Conservation (phyloP, 2,888 invertebrate genomes). For the Phaonia tiefii region DNA sequence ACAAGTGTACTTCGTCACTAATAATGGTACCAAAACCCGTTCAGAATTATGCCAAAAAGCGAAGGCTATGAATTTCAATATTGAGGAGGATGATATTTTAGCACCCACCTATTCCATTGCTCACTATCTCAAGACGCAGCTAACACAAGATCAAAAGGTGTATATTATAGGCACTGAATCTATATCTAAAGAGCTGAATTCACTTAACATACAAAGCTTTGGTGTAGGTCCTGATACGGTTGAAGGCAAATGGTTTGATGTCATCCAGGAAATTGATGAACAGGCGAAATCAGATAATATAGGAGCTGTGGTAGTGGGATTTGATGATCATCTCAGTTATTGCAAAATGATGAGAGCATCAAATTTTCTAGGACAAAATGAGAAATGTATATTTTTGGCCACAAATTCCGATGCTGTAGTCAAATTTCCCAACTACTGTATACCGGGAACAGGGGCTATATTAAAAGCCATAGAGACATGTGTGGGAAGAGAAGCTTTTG, state of each 20-base stretch:
- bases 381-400: conserved; percentile 90
- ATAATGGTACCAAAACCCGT: conserved; percentile 92
- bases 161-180: conserved; percentile 92
- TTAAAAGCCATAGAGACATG: conserved; percentile 92
- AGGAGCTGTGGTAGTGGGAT: conserved; percentile 96
- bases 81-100: conserved; percentile 88
- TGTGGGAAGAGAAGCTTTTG: conserved; percentile 87
- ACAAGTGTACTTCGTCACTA: conserved; percentile 91
- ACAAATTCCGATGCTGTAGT: conserved; percentile 96
- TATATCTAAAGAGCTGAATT: conserved; percentile 90
- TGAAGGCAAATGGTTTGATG: conserved; percentile 79
- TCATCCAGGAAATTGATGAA: conserved; percentile 82
- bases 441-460: conserved; percentile 91
- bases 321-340: conserved; percentile 95
- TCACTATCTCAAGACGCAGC: conserved; percentile 86
- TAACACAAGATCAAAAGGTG: conserved; percentile 84
- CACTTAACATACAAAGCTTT: conserved; percentile 87
- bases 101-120: conserved; percentile 90
- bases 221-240: conserved; percentile 89
- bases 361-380: conserved; percentile 87
- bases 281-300: conserved; percentile 83
- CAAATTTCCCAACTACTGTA: conserved; percentile 86
- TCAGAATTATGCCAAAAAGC: conserved; percentile 89
- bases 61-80: conserved; percentile 86
- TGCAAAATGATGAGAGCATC: conserved; percentile 95